A percentile compares a stretch with the other conserved stretches of the same genome.
Evolutionary conservation across 2,113 vertebrate genomes (phyloP).

Genomic region (Symphodus melops): DNA sequence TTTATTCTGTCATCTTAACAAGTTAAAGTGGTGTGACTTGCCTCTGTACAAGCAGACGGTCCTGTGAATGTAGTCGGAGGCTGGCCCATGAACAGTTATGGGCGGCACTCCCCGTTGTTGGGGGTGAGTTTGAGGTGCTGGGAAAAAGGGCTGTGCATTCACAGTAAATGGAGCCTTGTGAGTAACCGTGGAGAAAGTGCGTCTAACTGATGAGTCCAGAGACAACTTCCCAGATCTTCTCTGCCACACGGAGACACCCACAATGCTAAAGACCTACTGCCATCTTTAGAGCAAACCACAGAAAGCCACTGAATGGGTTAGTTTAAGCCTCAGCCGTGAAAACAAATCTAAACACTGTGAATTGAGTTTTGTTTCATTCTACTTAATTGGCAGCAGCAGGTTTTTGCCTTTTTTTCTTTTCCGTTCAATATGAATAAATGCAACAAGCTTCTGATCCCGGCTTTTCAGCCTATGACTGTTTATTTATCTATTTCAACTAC

Average conservation of each 20-base stretch:
- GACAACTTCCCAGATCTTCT: constrained; percentile 75
- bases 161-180: constrained; percentile 67
- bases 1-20: constrained; percentile 26
- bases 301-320: constrained; percentile 74
- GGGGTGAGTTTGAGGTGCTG: constrained; percentile 71
- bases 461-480: constrained; percentile 83
- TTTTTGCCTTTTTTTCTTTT: constrained; percentile 74
- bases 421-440: constrained; percentile 79
- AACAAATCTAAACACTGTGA: constrained; percentile 78
- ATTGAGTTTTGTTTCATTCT: constrained; percentile 77
- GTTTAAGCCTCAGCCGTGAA: constrained; percentile 71
- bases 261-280: constrained; percentile 69
- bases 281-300: constrained; percentile 64
- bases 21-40: constrained; percentile 54
- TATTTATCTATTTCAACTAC: constrained; percentile 86
- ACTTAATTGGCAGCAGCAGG: constrained; percentile 77
- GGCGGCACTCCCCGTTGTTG: constrained; percentile 70
- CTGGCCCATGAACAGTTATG: constrained; percentile 62
- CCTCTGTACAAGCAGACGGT: constrained; percentile 42
- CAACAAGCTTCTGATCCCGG: constrained; percentile 81
- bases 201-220: constrained; percentile 71
- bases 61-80: constrained; percentile 56
- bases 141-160: constrained; percentile 73
- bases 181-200: constrained; percentile 68
- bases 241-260: constrained; percentile 58